Percentiles rank a stretch among this genome's conserved stretches.
These are phyloP conservation scores for Bos indicus DNA, from an alignment of 2,113 vertebrate species.

Conservation along the genomic window DNA sequence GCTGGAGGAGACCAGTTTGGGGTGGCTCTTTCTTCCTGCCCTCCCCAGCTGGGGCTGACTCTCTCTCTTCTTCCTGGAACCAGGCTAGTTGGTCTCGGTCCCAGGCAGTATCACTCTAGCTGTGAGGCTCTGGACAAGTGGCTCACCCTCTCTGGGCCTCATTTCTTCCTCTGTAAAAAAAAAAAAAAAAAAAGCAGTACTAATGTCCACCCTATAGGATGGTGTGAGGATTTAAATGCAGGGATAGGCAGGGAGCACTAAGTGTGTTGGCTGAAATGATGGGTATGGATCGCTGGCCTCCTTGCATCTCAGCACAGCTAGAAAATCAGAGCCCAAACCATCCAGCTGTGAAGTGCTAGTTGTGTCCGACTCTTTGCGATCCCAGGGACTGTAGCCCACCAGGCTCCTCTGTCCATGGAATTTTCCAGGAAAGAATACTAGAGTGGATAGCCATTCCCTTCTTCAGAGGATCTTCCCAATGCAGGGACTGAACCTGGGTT, in stretches of 20 bases:
- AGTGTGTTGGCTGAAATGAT: neutral
- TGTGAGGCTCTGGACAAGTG: neutral
- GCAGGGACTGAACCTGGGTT: neutral
- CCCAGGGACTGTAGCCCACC: neutral
- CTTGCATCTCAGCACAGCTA: neutral
- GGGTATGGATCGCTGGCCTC: neutral
- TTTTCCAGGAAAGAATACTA: neutral
- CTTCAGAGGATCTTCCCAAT: neutral
- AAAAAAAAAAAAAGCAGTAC: neutral
- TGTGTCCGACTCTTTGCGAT: neutral
- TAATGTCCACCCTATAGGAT: no score
- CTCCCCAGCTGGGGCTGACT: neutral
- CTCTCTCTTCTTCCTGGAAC: neutral
- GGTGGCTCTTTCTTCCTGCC: no score
- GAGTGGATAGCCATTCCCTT: neutral
- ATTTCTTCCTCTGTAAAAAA: neutral
- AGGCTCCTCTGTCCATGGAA: neutral
- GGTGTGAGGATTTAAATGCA: rapidly evolving
- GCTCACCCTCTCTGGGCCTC: neutral
- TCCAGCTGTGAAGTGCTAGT: neutral
- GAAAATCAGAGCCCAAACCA: neutral
- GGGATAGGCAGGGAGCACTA: neutral
- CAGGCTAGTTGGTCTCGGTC: neutral
- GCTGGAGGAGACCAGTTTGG: neutral
- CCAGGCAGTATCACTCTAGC: neutral